Evolutionary conservation across 2,888 invertebrate species (phyloP).

Genomic region (Protonemura montana): DNA sequence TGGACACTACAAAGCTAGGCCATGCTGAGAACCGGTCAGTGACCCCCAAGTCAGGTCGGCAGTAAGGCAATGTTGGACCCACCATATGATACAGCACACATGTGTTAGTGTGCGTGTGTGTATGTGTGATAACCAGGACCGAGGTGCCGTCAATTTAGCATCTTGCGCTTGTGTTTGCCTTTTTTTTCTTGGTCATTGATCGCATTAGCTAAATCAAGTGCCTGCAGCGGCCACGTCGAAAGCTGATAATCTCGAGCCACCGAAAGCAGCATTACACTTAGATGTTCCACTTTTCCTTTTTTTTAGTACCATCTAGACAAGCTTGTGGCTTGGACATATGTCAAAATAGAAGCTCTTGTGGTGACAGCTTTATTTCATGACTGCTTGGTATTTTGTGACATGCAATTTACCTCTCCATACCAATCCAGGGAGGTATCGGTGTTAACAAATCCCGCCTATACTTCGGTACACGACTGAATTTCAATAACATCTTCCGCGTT

Average conservation of each 20-base stretch:
- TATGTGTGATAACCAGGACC: neutral
- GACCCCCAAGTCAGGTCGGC: neutral
- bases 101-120: no score
- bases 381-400: neutral
- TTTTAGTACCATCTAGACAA: neutral
- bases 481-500: neutral
- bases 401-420: neutral
- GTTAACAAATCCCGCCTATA: neutral
- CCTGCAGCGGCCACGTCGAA: neutral
- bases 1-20: neutral
- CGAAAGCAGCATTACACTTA: neutral
- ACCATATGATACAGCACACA: neutral
- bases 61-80: slow-evolving; percentile 20
- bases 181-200: neutral
- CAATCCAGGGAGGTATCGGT: neutral
- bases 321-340: neutral
- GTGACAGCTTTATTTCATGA: neutral
- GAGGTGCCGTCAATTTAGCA: slow-evolving; percentile 8
- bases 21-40: neutral
- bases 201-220: neutral
- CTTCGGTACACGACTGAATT: neutral
- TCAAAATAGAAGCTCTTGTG: neutral
- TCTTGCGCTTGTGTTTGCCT: neutral
- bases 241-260: neutral
- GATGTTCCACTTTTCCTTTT: neutral